phyloP scores from a whole-genome alignment of 1,140 invertebrate species.

The Reticulitermes speratus region DNA sequence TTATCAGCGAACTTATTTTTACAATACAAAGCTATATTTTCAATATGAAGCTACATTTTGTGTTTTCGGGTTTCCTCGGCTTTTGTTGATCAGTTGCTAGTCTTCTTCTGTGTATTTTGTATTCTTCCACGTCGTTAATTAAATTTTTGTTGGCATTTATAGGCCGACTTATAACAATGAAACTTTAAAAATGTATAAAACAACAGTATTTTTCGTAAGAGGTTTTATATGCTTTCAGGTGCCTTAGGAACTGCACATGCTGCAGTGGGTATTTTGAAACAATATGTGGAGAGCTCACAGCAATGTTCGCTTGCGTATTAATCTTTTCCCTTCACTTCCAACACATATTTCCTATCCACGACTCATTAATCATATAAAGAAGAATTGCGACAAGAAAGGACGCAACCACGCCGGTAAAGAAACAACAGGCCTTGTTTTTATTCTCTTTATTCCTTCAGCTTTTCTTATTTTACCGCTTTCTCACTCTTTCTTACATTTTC shows the following conservation, averaged over 20 bases:
- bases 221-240: neutral
- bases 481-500: neutral
- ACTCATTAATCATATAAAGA: conserved; percentile 22
- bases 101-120: too few relatives aligned
- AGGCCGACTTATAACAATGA: too few relatives aligned
- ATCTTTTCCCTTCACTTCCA: conserved; percentile 24
- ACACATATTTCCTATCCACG: conserved; percentile 25
- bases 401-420: neutral
- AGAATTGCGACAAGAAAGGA: neutral
- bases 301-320: neutral
- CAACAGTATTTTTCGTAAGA: too few relatives aligned
- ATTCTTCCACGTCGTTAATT: too few relatives aligned
- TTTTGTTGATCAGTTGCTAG: too few relatives aligned
- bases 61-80: too few relatives aligned
- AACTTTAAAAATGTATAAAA: too few relatives aligned
- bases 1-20: too few relatives aligned
- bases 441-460: neutral
- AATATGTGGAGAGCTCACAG: neutral
- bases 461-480: neutral
- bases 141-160: too few relatives aligned
- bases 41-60: too few relatives aligned
- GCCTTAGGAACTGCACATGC: neutral
- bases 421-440: neutral
- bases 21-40: too few relatives aligned
- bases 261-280: neutral